Conservation (phyloP, 2,797 vertebrate species). For the Pelobates cultripes region DNA sequence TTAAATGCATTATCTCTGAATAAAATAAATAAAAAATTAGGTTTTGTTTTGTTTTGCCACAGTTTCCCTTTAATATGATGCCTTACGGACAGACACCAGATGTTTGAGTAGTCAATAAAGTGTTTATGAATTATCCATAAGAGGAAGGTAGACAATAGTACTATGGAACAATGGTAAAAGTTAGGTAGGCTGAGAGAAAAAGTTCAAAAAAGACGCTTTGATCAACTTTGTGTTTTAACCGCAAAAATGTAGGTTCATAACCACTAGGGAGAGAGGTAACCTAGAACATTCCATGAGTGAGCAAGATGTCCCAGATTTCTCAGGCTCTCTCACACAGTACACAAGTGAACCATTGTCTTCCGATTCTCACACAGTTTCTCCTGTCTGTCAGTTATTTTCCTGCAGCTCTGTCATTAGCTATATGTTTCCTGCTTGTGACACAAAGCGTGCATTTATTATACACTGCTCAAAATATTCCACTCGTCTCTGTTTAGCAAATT, state of each 20-base stretch:
- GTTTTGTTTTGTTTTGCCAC: no score
- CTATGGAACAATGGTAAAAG: neutral
- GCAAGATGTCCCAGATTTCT: constrained; percentile 41
- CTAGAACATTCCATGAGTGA: constrained; percentile 41
- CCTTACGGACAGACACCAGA: no score
- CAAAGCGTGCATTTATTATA: constrained; percentile 39
- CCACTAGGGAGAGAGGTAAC: constrained; percentile 9
- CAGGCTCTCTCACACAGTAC: constrained; percentile 12
- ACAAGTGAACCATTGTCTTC: constrained; percentile 41
- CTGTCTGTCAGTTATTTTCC: constrained; percentile 24
- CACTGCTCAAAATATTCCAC: constrained; percentile 19
- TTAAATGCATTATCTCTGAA: no score
- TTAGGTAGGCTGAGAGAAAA: neutral
- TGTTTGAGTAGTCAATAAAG: no score
- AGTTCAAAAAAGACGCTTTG: neutral
- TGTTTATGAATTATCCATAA: no score
- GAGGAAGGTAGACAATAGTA: neutral
- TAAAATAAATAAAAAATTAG: no score
- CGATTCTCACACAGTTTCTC: constrained; percentile 1
- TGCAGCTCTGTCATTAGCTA: constrained; percentile 22
- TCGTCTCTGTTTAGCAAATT: neutral
- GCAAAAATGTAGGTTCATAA: constrained; percentile 8
- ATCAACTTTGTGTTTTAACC: neutral
- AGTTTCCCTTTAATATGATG: no score
- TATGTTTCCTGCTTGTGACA: constrained; percentile 28